These are phyloP conservation scores for Synergus umbraculus DNA, from an alignment of 2,888 invertebrate species.

Conservation along the genomic window DNA sequence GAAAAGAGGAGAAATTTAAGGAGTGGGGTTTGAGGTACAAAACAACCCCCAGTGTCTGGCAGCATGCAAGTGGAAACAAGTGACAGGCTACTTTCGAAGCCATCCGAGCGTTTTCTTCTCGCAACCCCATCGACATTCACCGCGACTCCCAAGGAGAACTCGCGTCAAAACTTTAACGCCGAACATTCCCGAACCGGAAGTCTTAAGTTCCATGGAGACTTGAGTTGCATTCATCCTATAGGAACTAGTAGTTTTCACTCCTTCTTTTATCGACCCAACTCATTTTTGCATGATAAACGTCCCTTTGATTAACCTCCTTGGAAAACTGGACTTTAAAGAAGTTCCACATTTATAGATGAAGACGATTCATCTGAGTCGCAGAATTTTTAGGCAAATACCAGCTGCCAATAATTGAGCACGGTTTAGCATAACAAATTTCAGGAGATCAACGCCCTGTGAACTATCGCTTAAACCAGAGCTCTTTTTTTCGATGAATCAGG, in stretches of 20 bases:
- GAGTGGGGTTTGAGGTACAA: slow-evolving; percentile 21
- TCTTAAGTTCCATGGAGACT: slow-evolving; percentile 49
- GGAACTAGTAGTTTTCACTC: slow-evolving; percentile 37
- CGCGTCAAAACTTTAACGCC: slow-evolving; percentile 57
- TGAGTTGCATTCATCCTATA: slow-evolving; percentile 38
- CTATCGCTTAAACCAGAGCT: background rate
- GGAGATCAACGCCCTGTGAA: background rate
- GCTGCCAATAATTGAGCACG: background rate
- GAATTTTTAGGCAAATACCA: background rate
- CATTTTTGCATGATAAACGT: slow-evolving; percentile 30
- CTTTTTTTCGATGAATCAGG: slow-evolving; percentile 22
- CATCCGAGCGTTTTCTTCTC: slow-evolving; percentile 54
- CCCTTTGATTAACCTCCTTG: slow-evolving; percentile 20
- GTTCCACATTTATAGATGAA: slow-evolving; percentile 5
- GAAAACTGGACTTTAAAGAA: slow-evolving; percentile 17
- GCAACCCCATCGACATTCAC: slow-evolving; percentile 41
- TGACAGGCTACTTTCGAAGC: slow-evolving; percentile 63
- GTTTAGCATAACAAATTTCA: slow-evolving; percentile 14
- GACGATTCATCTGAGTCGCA: background rate
- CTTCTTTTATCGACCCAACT: slow-evolving; percentile 29
- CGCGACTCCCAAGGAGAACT: slow-evolving; percentile 37
- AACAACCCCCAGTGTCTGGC: slow-evolving; percentile 58
- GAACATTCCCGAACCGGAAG: slow-evolving; percentile 49
- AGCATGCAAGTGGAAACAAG: slow-evolving; percentile 66
- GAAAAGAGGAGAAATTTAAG: slow-evolving; percentile 45